phyloP scores from a whole-genome alignment of 1,140 invertebrate genomes.

The Liolophura sinensis region DNA sequence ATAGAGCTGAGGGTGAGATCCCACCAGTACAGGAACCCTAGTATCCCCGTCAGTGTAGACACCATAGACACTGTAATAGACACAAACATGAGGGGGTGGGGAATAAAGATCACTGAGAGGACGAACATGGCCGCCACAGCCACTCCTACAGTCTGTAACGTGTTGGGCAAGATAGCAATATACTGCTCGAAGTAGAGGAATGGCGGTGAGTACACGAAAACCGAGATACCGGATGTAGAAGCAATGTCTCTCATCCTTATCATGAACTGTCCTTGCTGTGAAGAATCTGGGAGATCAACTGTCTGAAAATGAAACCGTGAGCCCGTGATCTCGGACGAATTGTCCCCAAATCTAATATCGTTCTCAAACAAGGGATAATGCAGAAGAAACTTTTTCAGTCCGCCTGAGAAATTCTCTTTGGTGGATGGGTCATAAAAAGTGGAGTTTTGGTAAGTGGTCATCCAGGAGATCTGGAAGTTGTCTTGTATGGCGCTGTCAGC shows the following conservation, averaged over 20 bases:
- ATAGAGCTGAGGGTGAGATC: constrained; percentile 93
- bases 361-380: constrained; percentile 63
- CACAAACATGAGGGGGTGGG: constrained; percentile 86
- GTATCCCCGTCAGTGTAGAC: constrained; percentile 92
- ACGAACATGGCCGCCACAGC: constrained; percentile 93
- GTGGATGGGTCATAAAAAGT: neutral
- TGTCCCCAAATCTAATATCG: constrained; percentile 83
- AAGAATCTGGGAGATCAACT: constrained; percentile 5
- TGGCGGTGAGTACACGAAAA: constrained; percentile 18
- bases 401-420: constrained; percentile 74
- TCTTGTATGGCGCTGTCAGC: neutral
- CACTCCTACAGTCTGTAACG: constrained; percentile 87
- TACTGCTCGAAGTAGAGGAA: constrained; percentile 66
- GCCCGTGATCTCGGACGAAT: constrained; percentile 76
- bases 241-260: constrained; percentile 15
- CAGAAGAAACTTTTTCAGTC: constrained; percentile 71
- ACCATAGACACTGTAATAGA: constrained; percentile 96
- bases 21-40: constrained; percentile 96
- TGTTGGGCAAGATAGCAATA: constrained; percentile 88
- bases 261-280: constrained; percentile 19
- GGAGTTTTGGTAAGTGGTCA: constrained; percentile 79
- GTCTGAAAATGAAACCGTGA: constrained; percentile 22
- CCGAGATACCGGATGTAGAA: constrained; percentile 14
- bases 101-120: constrained; percentile 92
- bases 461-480: constrained; percentile 67